Percentiles rank a stretch among this genome's conserved stretches.
These are phyloP conservation scores for Saccostrea cuccullata DNA, from an alignment of 1,140 invertebrate genomes.

Conservation along the genomic window DNA sequence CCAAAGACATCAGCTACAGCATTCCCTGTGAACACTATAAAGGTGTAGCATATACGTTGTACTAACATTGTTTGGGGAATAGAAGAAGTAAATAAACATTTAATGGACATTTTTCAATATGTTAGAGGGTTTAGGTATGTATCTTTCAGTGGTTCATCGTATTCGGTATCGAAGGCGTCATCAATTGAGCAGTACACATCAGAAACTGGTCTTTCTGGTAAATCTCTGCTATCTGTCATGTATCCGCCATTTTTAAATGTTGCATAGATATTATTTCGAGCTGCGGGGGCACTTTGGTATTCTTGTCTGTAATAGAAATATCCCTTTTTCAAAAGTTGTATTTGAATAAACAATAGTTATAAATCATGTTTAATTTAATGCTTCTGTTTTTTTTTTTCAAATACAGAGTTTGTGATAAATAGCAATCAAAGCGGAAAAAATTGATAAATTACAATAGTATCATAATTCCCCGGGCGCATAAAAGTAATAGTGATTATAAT, in stretches of 20 bases:
- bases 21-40: no score
- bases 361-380: not conserved
- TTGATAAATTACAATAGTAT: not conserved
- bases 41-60: no score
- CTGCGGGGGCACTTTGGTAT: not conserved
- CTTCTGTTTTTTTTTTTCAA: not conserved
- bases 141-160: not conserved
- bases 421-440: not conserved
- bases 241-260: not conserved
- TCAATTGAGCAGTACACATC: not conserved
- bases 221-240: not conserved
- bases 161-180: not conserved
- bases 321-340: no score
- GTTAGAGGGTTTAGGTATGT: not conserved
- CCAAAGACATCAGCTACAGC: no score
- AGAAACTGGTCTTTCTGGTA: not conserved
- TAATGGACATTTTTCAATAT: no score
- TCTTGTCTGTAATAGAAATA: not conserved
- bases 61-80: no score
- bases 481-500: no score
- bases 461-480: no score
- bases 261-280: not conserved
- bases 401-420: not conserved
- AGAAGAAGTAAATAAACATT: no score
- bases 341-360: no score